A percentile compares a stretch with the other conserved stretches of the same genome.
Evolutionary conservation across 2,797 vertebrate species (phyloP).

Genomic region (Siniperca obscura): DNA sequence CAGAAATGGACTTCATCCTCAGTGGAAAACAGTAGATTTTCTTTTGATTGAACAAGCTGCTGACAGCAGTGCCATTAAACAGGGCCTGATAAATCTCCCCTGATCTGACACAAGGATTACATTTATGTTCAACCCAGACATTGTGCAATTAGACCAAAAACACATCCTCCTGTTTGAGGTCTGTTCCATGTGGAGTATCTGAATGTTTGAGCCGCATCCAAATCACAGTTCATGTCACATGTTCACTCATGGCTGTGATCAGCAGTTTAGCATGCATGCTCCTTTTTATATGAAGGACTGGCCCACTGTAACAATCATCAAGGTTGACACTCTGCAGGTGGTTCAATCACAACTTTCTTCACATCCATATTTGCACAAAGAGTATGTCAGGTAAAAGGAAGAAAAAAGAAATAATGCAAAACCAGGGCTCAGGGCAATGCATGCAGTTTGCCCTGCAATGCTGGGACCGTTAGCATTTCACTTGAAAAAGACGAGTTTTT

Average conservation of each 20-base stretch:
- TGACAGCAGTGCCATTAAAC: slow-evolving; percentile 10
- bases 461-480: slow-evolving; percentile 60
- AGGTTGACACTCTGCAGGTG: slow-evolving; percentile 28
- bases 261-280: slow-evolving; percentile 71
- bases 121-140: slow-evolving; percentile 1
- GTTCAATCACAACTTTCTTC: slow-evolving; percentile 57
- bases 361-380: slow-evolving; percentile 61
- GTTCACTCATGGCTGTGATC: slow-evolving; percentile 40
- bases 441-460: slow-evolving; percentile 79
- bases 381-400: slow-evolving; percentile 66
- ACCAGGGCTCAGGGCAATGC: slow-evolving; percentile 75
- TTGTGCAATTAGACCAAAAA: slow-evolving; percentile 29
- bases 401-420: slow-evolving; percentile 59
- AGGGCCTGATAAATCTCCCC: slow-evolving; percentile 13
- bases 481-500: slow-evolving; percentile 54
- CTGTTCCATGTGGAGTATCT: slow-evolving; percentile 53
- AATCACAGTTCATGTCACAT: slow-evolving; percentile 36
- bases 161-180: slow-evolving; percentile 27
- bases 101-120: slow-evolving; percentile 3
- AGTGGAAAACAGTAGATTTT: slow-evolving; percentile 28
- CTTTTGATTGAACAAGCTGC: slow-evolving; percentile 25
- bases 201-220: slow-evolving; percentile 64
- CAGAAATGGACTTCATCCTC: slow-evolving; percentile 30
- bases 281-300: slow-evolving; percentile 61
- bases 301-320: slow-evolving; percentile 44